Percentiles rank a stretch among this genome's conserved stretches.
These are phyloP conservation scores for Trachemys scripta DNA, from an alignment of 2,113 vertebrate species.

Conservation along the genomic window DNA sequence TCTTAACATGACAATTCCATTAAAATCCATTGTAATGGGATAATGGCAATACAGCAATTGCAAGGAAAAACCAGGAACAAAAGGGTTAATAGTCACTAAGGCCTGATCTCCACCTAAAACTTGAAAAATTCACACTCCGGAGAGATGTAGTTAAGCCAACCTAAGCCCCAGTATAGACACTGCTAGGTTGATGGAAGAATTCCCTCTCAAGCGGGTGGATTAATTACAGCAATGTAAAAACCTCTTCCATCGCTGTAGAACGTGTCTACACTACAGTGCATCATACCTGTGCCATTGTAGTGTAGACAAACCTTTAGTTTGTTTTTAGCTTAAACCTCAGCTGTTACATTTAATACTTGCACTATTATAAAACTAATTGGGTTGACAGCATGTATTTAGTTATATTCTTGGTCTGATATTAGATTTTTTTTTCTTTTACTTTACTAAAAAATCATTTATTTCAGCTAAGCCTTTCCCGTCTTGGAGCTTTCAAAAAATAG, in stretches of 20 bases:
- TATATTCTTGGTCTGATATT: neutral
- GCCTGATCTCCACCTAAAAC: neutral
- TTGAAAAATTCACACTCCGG: neutral
- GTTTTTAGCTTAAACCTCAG: neutral
- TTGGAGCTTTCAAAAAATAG: neutral
- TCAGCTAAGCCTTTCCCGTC: neutral
- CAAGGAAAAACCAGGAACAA: neutral
- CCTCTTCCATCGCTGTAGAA: neutral
- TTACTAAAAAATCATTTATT: neutral
- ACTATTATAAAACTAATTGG: neutral
- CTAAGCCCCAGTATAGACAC: neutral
- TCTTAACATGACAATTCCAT: constrained; percentile 40
- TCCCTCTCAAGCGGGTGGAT: neutral
- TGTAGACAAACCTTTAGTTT: neutral
- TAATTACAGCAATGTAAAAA: neutral
- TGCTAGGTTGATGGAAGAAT: neutral
- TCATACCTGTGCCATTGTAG: neutral
- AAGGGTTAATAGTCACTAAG: neutral
- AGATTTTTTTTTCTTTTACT: neutral
- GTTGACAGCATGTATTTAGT: neutral
- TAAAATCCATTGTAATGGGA: neutral
- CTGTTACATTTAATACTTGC: neutral
- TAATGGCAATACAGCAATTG: neutral
- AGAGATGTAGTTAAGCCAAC: neutral
- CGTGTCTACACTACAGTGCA: too few relatives aligned